These are phyloP conservation scores for Pegoplata infirma DNA, from an alignment of 2,888 invertebrate genomes.

Conservation along the genomic window DNA sequence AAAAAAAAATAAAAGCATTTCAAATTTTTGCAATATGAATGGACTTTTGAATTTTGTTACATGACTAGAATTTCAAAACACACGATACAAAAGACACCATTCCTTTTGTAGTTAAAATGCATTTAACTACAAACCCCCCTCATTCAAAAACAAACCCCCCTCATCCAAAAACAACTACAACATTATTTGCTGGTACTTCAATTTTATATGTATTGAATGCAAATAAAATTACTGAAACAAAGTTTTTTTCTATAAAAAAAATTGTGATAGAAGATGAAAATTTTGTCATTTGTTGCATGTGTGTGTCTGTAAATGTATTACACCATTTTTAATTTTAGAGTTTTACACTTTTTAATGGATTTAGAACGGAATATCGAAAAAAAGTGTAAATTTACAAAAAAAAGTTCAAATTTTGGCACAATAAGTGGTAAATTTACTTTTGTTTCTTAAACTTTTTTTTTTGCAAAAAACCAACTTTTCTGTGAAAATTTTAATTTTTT, in stretches of 20 bases:
- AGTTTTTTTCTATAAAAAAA: neutral
- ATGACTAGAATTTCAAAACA: slow-evolving; percentile 73
- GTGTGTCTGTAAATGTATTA: no score
- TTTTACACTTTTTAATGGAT: no score
- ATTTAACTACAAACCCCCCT: slow-evolving; percentile 8
- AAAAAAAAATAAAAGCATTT: slow-evolving; percentile 18
- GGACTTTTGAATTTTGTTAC: slow-evolving; percentile 70
- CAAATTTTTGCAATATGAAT: slow-evolving; percentile 40
- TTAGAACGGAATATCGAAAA: no score
- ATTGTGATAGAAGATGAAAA: neutral
- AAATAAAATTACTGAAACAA: neutral
- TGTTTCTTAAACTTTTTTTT: no score
- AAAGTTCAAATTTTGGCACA: no score
- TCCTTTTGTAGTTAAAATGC: slow-evolving; percentile 22
- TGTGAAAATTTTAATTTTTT: no score
- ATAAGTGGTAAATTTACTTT: no score
- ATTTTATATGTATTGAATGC: slow-evolving; percentile 25
- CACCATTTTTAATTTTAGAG: no score
- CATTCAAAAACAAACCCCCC: no score
- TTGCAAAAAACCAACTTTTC: no score
- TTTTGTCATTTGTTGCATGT: slow-evolving; percentile 52
- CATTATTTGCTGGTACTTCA: slow-evolving; percentile 27
- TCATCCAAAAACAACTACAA: no score
- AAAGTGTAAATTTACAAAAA: no score
- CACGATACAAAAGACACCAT: slow-evolving; percentile 51